phyloP scores from a whole-genome alignment of 2,888 invertebrate genomes.

The Pycnomerus fuliginosus region DNA sequence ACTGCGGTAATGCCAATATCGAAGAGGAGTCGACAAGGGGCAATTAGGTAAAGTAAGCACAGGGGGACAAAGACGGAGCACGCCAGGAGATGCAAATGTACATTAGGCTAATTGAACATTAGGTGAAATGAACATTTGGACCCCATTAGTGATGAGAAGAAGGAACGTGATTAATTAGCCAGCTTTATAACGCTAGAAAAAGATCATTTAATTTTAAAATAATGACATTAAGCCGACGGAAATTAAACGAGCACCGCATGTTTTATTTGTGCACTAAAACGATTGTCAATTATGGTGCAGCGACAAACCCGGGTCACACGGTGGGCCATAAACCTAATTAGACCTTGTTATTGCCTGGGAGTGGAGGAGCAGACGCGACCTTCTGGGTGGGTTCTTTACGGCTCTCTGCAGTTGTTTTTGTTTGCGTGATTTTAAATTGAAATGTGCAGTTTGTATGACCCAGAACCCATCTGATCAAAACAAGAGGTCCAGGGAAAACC shows the following conservation, averaged over 20 bases:
- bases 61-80: constrained; percentile 44
- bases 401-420: constrained; percentile 14
- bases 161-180: constrained; percentile 52
- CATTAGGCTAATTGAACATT: constrained; percentile 58
- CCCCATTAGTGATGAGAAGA: constrained; percentile 52
- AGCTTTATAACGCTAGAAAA: constrained; percentile 39
- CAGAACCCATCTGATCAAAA: no score
- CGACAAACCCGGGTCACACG: constrained; percentile 25
- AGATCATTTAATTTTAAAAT: constrained; percentile 41
- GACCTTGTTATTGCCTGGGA: constrained; percentile 13
- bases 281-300: constrained; percentile 29
- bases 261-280: constrained; percentile 31
- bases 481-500: no score
- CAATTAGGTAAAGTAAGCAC: constrained; percentile 52
- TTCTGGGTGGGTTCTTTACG: constrained; percentile 11
- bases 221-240: constrained; percentile 35
- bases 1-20: constrained; percentile 35
- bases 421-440: no score
- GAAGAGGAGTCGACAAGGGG: constrained; percentile 41
- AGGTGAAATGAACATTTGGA: constrained; percentile 55
- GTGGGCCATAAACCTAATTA: constrained; percentile 32
- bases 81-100: constrained; percentile 53
- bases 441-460: no score
- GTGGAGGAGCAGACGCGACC: constrained; percentile 1
- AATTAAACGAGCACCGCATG: constrained; percentile 32